Percentiles rank a stretch among this genome's conserved stretches.
phyloP scores from a whole-genome alignment of 1,140 invertebrate species.

The Anadara kagoshimensis region DNA sequence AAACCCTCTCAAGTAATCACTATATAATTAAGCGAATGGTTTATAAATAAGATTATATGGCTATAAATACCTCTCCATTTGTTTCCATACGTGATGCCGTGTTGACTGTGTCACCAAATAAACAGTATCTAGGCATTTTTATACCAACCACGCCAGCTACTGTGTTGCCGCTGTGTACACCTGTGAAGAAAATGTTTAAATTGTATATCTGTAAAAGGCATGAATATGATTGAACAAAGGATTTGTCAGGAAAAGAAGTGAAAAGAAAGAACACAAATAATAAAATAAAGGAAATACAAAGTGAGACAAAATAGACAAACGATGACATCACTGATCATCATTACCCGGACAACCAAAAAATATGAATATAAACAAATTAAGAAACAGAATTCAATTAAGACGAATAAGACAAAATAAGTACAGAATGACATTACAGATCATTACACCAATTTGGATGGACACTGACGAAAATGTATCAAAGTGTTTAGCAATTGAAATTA shows the following conservation, averaged over 20 bases:
- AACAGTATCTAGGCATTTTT: slow-evolving; percentile 71
- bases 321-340: background rate
- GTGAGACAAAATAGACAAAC: background rate
- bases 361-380: background rate
- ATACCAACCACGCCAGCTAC: slow-evolving; percentile 71
- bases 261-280: background rate
- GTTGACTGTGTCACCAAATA: slow-evolving; percentile 72
- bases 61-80: slow-evolving; percentile 58
- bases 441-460: no score
- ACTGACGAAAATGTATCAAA: no score
- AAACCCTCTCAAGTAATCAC: no score
- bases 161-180: slow-evolving; percentile 63
- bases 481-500: no score
- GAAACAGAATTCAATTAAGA: background rate
- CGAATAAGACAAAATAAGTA: background rate
- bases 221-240: no score
- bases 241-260: background rate
- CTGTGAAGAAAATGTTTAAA: slow-evolving; percentile 26
- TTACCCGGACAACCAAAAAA: background rate
- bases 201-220: background rate
- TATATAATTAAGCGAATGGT: background rate
- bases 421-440: background rate
- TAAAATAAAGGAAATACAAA: background rate
- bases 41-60: background rate
- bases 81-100: slow-evolving; percentile 72